Evolutionary conservation across 2,113 vertebrate genomes (phyloP), one percentile per base, ranked within the genome.

Genomic region (Pteruthius melanotis): DNA sequence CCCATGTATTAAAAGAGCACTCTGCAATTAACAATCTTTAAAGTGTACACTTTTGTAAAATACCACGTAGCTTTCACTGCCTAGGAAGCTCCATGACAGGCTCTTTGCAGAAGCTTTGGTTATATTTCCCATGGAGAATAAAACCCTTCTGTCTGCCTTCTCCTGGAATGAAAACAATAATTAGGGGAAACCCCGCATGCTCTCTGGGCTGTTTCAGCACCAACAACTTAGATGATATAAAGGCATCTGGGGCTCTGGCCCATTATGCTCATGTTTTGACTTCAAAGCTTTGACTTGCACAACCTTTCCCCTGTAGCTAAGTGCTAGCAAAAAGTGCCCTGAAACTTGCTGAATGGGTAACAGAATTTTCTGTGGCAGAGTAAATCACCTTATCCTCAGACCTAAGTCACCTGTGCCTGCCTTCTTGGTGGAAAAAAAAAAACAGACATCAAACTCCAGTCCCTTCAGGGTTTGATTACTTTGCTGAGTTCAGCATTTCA

Each of bases 1-100:
- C 82, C 81, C 72, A 21, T 24, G 85, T 77, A 83, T 76, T 93
- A 30, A 42, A 96, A 94, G 90, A 93, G 89, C 85, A 80, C 79
- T 87, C 89, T 80, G 69, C 95, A 97, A 96, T 96, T 96, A 98
- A 59, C 93, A 83, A 91, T 86, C 92, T 56, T 96, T 95, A 85
- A 68, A 92, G 71, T 27, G 66, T 50, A 68, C 80, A 87, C 31
- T 49, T 87, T 27, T 13, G 47, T 35, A 45, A 75, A 92, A 79
- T 23, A 75, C 28, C 92, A 82, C 7, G 69, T 77, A 56, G 88
- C 74, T 89, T 94, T 91, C 71, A 50, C 68, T 50, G 53, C 88
- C 80, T 75, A 54, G 92, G 87, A 95, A 91, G 60, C 83, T 90
- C 84, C 52, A 24, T 15, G 28, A 40, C 33, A 39, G 53, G 50